These are phyloP conservation scores for Ascidia mentula DNA, from an alignment of 23 tunicate genomes.

Conservation along the genomic window DNA sequence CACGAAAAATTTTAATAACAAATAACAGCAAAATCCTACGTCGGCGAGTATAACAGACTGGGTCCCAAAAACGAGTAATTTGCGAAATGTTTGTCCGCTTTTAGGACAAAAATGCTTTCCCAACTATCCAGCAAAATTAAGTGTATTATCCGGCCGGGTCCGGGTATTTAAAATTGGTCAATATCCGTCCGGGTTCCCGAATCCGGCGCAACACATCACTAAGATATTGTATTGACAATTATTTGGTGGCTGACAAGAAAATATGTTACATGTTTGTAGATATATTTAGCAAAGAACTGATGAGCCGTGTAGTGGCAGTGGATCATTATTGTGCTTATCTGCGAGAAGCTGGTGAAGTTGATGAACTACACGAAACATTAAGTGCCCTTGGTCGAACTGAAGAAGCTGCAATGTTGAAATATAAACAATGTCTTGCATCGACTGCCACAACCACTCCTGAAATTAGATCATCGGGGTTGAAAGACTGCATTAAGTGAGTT, in stretches of 20 bases:
- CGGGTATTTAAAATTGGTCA: too few relatives aligned
- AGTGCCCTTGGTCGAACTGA: slow-evolving; percentile 85
- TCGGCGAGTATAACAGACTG: too few relatives aligned
- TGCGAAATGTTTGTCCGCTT: too few relatives aligned
- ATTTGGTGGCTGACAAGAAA: neutral
- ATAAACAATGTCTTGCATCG: slow-evolving; percentile 57
- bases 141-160: too few relatives aligned
- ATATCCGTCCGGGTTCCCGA: too few relatives aligned
- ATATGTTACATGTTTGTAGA: slow-evolving; percentile 15
- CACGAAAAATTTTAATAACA: too few relatives aligned
- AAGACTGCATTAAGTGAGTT: slow-evolving; percentile 82
- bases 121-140: too few relatives aligned
- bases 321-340: slow-evolving; percentile 93
- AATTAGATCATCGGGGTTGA: slow-evolving; percentile 48
- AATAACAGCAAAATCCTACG: too few relatives aligned
- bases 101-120: too few relatives aligned
- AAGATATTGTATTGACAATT: too few relatives aligned
- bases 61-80: too few relatives aligned
- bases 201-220: too few relatives aligned
- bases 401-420: slow-evolving; percentile 94
- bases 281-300: slow-evolving; percentile 87
- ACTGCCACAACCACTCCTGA: slow-evolving; percentile 65
- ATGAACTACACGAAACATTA: slow-evolving; percentile 87
- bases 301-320: slow-evolving; percentile 82
- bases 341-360: slow-evolving; percentile 68